Evolutionary conservation across 30 jellyfish, hydroid and myxozoan genomes (phyloP).

Genomic region (Phacellophora camtschatica): DNA sequence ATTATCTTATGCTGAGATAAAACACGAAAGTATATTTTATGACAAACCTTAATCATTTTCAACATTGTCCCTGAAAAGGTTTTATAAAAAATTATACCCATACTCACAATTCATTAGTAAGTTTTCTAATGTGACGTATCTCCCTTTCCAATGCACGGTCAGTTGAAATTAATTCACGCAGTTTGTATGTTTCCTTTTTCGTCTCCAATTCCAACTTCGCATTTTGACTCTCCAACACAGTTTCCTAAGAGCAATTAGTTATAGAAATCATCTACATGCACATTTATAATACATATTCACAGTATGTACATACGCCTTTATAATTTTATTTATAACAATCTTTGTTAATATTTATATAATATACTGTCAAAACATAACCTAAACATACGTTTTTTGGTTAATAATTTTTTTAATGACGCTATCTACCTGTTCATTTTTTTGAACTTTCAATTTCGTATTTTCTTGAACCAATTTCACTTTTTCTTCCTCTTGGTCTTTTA

Average conservation of each 20-base stretch:
- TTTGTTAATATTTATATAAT: too few species aligned
- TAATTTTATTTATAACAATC: too few species aligned
- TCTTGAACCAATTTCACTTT: constrained; percentile 37
- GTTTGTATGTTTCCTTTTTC: constrained; percentile 6
- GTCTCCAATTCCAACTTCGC: constrained; percentile 48
- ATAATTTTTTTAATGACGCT: too few species aligned
- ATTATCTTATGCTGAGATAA: too few species aligned
- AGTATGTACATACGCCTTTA: too few species aligned
- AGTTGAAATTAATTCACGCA: constrained; percentile 39
- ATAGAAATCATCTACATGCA: constrained; percentile 12
- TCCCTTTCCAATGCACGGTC: constrained; percentile 60
- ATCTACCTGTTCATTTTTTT: constrained; percentile 53
- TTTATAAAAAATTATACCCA: background rate
- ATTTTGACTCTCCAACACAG: constrained; percentile 39
- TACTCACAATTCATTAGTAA: constrained; percentile 33
- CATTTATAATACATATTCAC: too few species aligned
- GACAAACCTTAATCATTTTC: too few species aligned
- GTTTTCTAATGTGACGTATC: constrained; percentile 11
- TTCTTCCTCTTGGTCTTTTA: constrained; percentile 44
- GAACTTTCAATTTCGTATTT: constrained; percentile 23
- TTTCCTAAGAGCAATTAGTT: background rate
- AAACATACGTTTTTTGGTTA: too few species aligned
- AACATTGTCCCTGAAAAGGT: too few species aligned
- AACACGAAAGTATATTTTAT: too few species aligned
- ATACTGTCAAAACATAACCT: too few species aligned